Evolutionary conservation across 2,797 vertebrate species (phyloP).

Genomic region (Falco rusticolus): DNA sequence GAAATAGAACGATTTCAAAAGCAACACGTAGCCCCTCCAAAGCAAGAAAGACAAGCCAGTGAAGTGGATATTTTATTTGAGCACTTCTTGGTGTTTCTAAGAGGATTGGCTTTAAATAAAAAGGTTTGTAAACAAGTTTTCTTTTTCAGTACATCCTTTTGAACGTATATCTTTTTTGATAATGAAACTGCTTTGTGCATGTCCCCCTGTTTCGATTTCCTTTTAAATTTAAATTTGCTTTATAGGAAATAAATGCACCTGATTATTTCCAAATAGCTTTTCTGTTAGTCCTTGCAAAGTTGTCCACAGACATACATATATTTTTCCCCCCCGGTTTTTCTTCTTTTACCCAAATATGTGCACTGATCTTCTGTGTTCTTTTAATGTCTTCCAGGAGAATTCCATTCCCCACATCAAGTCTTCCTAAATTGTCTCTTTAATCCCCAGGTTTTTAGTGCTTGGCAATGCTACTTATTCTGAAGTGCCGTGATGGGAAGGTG

Average conservation of each 20-base stretch:
- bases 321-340: not conserved
- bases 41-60: not conserved
- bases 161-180: not conserved
- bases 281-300: not conserved
- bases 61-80: not conserved
- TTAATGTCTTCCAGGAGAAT: slow-evolving; percentile 61
- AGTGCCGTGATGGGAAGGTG: slow-evolving; percentile 64
- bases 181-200: not conserved
- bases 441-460: slow-evolving; percentile 63
- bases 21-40: not conserved
- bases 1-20: not conserved
- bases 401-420: slow-evolving; percentile 63
- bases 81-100: not conserved
- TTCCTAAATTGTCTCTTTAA: slow-evolving; percentile 71
- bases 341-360: not conserved
- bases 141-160: not conserved
- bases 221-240: not conserved
- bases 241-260: not conserved
- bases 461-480: slow-evolving; percentile 69
- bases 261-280: not conserved
- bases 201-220: not conserved
- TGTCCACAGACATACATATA: not conserved
- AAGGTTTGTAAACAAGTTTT: slow-evolving; percentile 10
- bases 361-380: slow-evolving; percentile 23
- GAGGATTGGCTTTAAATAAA: not conserved